phyloP scores from a whole-genome alignment of 1,140 invertebrate genomes.

The Wasmannia auropunctata region DNA sequence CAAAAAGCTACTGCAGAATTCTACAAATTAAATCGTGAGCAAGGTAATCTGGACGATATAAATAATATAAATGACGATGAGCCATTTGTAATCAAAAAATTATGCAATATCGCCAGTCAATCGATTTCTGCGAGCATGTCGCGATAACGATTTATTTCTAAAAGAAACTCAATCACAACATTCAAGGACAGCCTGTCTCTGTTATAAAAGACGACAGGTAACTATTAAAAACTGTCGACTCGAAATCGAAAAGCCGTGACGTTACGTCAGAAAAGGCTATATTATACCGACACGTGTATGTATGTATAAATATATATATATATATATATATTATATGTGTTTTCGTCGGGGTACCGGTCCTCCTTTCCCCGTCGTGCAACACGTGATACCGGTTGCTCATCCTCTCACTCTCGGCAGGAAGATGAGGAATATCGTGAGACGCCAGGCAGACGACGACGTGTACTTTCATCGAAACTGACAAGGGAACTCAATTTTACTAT shows the following conservation, averaged over 20 bases:
- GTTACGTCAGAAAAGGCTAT: constrained; percentile 31
- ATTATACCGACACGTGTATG: too few relatives aligned
- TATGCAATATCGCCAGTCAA: background rate
- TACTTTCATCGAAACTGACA: constrained; percentile 67
- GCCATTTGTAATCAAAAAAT: constrained; percentile 7
- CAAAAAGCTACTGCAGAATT: background rate
- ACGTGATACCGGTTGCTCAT: constrained; percentile 68
- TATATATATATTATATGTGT: background rate
- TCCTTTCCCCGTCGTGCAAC: constrained; percentile 42
- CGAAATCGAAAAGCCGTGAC: constrained; percentile 14
- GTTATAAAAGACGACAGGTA: constrained; percentile 29
- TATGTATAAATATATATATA: too few relatives aligned
- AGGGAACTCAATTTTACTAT: constrained; percentile 51
- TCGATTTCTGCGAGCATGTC: background rate
- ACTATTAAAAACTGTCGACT: background rate
- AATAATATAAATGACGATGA: constrained; percentile 16
- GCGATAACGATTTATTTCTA: constrained; percentile 5
- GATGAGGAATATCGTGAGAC: constrained; percentile 35
- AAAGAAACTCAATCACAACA: background rate
- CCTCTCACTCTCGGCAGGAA: constrained; percentile 71
- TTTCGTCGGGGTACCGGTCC: constrained; percentile 33
- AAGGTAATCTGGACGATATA: background rate
- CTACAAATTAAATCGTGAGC: background rate
- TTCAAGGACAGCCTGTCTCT: constrained; percentile 24
- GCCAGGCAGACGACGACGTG: constrained; percentile 27